Evolutionary conservation across 1,140 invertebrate genomes (phyloP).

Genomic region (Pararge aegeria): DNA sequence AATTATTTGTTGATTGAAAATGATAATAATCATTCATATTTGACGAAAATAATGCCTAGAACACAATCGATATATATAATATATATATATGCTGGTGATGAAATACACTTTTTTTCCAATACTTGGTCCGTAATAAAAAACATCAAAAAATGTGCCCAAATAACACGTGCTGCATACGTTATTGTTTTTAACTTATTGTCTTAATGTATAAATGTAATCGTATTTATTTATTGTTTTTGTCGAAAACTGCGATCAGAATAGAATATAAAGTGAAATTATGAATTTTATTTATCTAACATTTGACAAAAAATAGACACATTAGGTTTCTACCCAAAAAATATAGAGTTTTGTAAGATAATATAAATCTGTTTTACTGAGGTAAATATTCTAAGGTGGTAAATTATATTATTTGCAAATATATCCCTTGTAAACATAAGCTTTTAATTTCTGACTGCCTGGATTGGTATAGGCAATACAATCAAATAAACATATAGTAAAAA

Average conservation of each 20-base stretch:
- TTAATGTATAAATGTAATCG: constrained; percentile 1
- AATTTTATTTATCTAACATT: no score
- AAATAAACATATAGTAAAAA: constrained; percentile 24
- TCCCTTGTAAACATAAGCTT: neutral
- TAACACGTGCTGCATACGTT: constrained; percentile 18
- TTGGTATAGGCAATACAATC: neutral
- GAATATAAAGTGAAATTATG: no score
- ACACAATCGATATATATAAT: no score
- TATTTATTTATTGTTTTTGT: neutral
- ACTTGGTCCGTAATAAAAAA: constrained; percentile 22
- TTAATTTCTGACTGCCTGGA: neutral
- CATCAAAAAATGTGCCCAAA: constrained; percentile 10
- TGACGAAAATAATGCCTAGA: constrained; percentile 20
- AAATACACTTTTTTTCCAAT: neutral
- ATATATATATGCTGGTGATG: no score
- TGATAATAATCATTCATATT: constrained; percentile 41
- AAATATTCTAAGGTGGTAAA: no score
- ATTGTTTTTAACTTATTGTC: constrained; percentile 36
- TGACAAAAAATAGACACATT: constrained; percentile 8
- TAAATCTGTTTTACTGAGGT: neutral
- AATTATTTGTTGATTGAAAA: constrained; percentile 14
- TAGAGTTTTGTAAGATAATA: no score
- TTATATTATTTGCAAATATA: no score
- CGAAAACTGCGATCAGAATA: neutral
- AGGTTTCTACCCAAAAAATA: no score